Evolutionary conservation across 2,797 vertebrate genomes (phyloP), one percentile per base, ranked within the genome.

Genomic region (Cephalopachus bancanus): DNA sequence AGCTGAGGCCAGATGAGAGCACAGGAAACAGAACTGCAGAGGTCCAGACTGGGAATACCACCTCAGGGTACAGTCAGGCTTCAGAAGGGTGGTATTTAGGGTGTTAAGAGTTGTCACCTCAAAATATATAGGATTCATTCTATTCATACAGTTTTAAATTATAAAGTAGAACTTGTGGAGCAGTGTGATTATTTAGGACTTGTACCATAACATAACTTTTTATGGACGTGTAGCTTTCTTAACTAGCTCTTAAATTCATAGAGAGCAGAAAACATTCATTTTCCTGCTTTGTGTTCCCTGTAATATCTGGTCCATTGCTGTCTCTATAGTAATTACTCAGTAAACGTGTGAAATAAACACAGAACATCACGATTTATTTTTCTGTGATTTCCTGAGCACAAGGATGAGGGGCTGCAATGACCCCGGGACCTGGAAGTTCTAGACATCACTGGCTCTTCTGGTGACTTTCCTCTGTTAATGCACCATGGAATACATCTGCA

Each of bases 341-440:
- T 28, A 85, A 81, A 62, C 17, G 24, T 79, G 44, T 60, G 60
- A 83, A 67, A 20, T 37, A 33, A 62, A 19, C 16, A 2, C 15
- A 37, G n/a, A 22, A 5, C 24, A 49, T 24, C 28, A 44, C n/a
- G 4, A 19, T 55, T 93, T 72, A 26, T 37, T 71, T 44, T 78
- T 84, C n/a, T 85, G 10, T 65, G 76, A 75, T 94, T 44, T 95
- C 51, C 80, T 37, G 79, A 91, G 30, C 65, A 10, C 22, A 33
- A 85, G 86, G 33, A 78, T 28, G 33, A 94, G 69, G 59, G 81
- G 3, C 37, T 65, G 15, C 2, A 33, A 22, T 78, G 74, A 24
- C 80, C 17, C 14, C 26, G 57, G 37, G 55, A n/a, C 26, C 7
- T 59, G 37, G 37, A 91, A 30, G 83, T 91, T 95, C 94, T 95